Conservation (phyloP, 2,113 vertebrate genomes). For the Trachemys scripta region DNA sequence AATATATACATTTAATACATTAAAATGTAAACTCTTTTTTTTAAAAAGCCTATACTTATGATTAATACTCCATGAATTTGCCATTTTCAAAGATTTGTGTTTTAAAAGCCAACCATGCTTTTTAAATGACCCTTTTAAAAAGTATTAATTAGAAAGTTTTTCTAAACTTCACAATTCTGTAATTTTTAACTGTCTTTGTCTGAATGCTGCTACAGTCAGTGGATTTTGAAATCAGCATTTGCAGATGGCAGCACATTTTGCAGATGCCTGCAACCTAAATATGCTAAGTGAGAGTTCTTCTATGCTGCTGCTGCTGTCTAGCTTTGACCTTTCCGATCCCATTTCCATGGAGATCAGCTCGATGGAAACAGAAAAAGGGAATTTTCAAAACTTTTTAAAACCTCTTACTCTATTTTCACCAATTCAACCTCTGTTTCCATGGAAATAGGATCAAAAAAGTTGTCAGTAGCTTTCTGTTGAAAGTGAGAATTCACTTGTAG, state of each 20-base stretch:
- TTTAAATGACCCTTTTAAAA: not conserved
- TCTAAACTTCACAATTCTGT: not conserved
- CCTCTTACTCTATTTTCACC: not conserved
- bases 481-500: not conserved
- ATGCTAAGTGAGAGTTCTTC: not conserved
- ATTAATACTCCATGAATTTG: not conserved
- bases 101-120: not conserved
- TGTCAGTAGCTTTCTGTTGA: slow-evolving; percentile 3
- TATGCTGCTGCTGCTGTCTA: not conserved
- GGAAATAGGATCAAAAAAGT: slow-evolving; percentile 10
- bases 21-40: not conserved
- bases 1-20: accelerated
- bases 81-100: not conserved
- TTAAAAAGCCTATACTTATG: not conserved
- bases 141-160: accelerated
- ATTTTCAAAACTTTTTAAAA: not conserved
- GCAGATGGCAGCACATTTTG: not conserved
- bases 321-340: not conserved
- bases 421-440: slow-evolving; percentile 29
- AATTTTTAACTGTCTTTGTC: not conserved
- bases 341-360: slow-evolving; percentile 25
- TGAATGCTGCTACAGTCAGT: not conserved
- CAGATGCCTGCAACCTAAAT: not conserved
- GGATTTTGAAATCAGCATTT: not conserved
- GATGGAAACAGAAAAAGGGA: not conserved